Base-by-base conservation (phyloP, 2,888 invertebrate species). In the Acanthopleura granulata region DNA sequence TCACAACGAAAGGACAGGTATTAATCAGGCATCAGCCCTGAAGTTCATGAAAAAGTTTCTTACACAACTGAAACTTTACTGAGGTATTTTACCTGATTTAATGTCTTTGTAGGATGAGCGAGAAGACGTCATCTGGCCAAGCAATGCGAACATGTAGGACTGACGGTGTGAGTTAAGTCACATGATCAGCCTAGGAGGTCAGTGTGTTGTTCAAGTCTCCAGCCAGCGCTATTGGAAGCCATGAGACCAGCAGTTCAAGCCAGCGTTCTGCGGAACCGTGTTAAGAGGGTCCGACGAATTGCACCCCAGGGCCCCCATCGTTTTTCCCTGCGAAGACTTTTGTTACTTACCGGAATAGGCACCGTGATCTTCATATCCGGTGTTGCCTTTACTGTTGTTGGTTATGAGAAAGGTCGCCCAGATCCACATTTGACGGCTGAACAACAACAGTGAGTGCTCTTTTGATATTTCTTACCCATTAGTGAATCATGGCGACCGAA, bases 201-300 rank as follows among this genome's bases (percentile, higher is more conserved):
- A 18, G 57, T 57, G 6, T 57, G n/a, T 22, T 57, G 40, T 40
- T 40, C 40, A 40, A 40, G 40, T 40, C 40, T 57, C 57, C 57
- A 57, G 18, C 57, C n/a, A n/a, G 18, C 57, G 57, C 12, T 18
- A 57, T 57, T 4, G 22, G 57, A 22, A 57, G 22, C 57, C 29
- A 66, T 66, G 66, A 66, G 66, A 25, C 66, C 66, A 22, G 66
- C 27, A 16, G 66, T 66, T 6, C 66, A 66, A 27, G 66, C 66
- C 22, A 66, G 27, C 27, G 66, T 66, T 22, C 14, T 66, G 25
- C 66, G 66, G 25, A 66, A 27, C 29, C 66, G 66, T 66, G 66
- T 22, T 6, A 66, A 22, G 25, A 22, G 66, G 25, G 66, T 66
- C 16, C 66, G 66, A 66, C 22, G 66, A 15, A 27, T 27, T 6